A percentile compares a stretch with the other conserved stretches of the same genome.
These are phyloP conservation scores for Lysandra coridon DNA, from an alignment of 2,888 invertebrate genomes.

Conservation along the genomic window DNA sequence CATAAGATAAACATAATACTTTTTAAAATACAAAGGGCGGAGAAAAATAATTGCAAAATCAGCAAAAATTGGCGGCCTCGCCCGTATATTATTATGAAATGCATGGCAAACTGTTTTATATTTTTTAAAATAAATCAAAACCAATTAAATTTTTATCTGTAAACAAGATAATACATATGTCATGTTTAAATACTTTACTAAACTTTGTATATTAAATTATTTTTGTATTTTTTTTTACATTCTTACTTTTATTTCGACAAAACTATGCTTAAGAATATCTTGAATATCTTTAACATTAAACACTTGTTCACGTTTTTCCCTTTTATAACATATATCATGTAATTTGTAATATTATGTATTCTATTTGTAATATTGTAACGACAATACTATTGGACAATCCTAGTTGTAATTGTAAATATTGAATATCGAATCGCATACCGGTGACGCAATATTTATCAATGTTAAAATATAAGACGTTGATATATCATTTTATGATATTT, in stretches of 20 bases:
- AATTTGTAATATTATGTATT: background rate
- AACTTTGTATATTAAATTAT: no score
- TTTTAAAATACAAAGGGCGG: no score
- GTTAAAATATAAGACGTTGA: slow-evolving; percentile 77
- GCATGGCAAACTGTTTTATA: no score
- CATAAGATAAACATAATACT: no score
- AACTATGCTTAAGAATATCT: background rate
- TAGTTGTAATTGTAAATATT: slow-evolving; percentile 58
- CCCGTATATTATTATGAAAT: no score
- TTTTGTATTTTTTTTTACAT: background rate
- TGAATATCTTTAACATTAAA: background rate
- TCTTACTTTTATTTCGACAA: background rate
- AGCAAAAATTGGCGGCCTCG: no score
- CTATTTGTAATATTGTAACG: slow-evolving; percentile 38
- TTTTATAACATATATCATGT: background rate
- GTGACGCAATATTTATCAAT: slow-evolving; percentile 71
- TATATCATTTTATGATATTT: slow-evolving; percentile 80
- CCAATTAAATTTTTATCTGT: no score
- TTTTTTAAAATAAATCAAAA: no score
- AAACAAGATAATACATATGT: no score
- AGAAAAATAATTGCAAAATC: no score
- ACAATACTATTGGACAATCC: slow-evolving; percentile 69
- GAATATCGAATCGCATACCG: slow-evolving; percentile 58
- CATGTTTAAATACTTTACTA: no score
- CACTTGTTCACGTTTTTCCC: background rate